These are phyloP conservation scores for Pontoporia blainvillei DNA, from an alignment of 2,113 vertebrate species.

Conservation along the genomic window DNA sequence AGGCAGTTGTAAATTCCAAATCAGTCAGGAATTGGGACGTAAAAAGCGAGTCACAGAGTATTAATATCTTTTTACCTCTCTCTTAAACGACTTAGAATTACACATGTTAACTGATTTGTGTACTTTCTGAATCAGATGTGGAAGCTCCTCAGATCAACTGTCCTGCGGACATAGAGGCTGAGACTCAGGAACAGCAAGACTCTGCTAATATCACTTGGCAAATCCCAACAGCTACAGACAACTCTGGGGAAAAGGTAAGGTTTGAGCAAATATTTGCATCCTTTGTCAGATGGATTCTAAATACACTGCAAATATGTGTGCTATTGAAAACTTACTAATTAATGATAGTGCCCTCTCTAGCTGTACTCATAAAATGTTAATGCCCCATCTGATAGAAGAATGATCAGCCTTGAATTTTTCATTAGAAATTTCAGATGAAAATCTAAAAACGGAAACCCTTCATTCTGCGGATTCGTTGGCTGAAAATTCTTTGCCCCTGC, in stretches of 20 bases:
- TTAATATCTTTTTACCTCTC: neutral
- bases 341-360: neutral
- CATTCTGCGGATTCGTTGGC: neutral
- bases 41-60: neutral
- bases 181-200: conserved; percentile 88
- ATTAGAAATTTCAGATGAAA: neutral
- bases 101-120: neutral
- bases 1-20: neutral
- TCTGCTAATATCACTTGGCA: conserved; percentile 91
- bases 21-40: neutral
- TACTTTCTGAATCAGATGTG: conserved; percentile 83
- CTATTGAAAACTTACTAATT: neutral
- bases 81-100: neutral
- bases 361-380: neutral
- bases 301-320: neutral
- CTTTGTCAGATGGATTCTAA: neutral
- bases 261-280: neutral
- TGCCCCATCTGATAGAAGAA: neutral
- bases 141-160: conserved; percentile 90
- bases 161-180: conserved; percentile 86
- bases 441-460: neutral
- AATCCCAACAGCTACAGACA: conserved; percentile 87
- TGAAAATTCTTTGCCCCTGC: neutral
- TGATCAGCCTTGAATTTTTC: neutral
- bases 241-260: conserved; percentile 91